A percentile compares a stretch with the other conserved stretches of the same genome.
Conservation (phyloP, 2,888 invertebrate genomes). For the Papilio gigon region DNA sequence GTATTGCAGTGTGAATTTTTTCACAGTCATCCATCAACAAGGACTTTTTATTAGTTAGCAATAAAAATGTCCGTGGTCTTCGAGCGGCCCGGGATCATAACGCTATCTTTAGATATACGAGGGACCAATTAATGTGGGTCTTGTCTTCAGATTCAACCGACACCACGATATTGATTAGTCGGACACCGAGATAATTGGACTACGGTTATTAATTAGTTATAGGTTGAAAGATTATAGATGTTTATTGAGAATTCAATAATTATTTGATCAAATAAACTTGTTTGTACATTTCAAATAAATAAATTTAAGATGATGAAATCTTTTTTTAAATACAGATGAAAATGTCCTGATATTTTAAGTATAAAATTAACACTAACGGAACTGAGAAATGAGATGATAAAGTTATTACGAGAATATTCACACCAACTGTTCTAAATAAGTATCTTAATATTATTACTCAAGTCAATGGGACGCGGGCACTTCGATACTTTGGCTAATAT, state of each 20-base stretch:
- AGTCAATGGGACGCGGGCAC: too few relatives aligned
- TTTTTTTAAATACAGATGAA: background rate
- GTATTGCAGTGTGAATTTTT: constrained; percentile 11
- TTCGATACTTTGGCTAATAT: too few relatives aligned
- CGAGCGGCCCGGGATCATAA: constrained; percentile 57
- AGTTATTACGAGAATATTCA: too few relatives aligned
- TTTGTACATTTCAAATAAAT: background rate
- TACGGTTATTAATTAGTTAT: constrained; percentile 64
- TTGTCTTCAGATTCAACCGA: constrained; percentile 60
- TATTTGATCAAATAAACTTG: constrained; percentile 1
- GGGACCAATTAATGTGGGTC: constrained; percentile 68
- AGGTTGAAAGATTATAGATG: constrained; percentile 22
- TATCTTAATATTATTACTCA: too few relatives aligned
- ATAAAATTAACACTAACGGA: too few relatives aligned
- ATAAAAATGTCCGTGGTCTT: constrained; percentile 45
- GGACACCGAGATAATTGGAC: constrained; percentile 67
- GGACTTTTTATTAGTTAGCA: constrained; percentile 35
- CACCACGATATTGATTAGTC: constrained; percentile 68
- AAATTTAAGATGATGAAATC: background rate
- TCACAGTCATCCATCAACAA: constrained; percentile 33
- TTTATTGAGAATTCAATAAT: constrained; percentile 18
- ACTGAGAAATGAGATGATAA: too few relatives aligned
- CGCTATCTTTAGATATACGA: constrained; percentile 59
- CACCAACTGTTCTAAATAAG: too few relatives aligned
- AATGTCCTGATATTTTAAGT: background rate